Percentiles rank a stretch among this genome's conserved stretches.
Conservation (phyloP, 2,113 vertebrate genomes). For the Accipiter cooperii region DNA sequence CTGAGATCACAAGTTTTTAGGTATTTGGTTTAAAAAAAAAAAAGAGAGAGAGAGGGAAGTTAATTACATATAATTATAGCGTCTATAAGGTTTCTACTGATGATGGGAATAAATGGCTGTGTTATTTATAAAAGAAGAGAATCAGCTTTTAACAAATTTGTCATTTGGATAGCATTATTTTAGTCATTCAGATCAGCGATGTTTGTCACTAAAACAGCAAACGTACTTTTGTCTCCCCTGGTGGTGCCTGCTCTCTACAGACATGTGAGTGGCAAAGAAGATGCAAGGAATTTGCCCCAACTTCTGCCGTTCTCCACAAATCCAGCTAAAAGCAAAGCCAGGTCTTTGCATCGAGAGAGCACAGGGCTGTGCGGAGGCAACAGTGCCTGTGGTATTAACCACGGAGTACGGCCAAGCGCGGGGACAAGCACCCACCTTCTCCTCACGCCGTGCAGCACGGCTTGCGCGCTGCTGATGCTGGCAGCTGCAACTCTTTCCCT, state of each 20-base stretch:
- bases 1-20: background rate
- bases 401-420: rapidly evolving
- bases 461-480: too few relatives aligned
- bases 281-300: background rate
- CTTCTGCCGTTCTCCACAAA: background rate
- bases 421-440: background rate
- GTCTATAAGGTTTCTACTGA: background rate
- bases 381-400: rapidly evolving
- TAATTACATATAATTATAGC: constrained; percentile 41
- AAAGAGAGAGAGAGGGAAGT: background rate
- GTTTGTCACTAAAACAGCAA: background rate
- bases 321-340: background rate
- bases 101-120: background rate
- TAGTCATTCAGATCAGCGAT: background rate
- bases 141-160: background rate
- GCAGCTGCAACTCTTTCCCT: background rate
- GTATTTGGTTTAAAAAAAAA: background rate
- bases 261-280: background rate
- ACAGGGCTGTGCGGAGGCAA: rapidly evolving
- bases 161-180: background rate
- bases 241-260: background rate
- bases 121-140: background rate
- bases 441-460: background rate
- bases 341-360: background rate
- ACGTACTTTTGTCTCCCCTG: background rate